These are phyloP conservation scores for Aplidium turbinatum DNA, from an alignment of 23 tunicate genomes.

Conservation along the genomic window DNA sequence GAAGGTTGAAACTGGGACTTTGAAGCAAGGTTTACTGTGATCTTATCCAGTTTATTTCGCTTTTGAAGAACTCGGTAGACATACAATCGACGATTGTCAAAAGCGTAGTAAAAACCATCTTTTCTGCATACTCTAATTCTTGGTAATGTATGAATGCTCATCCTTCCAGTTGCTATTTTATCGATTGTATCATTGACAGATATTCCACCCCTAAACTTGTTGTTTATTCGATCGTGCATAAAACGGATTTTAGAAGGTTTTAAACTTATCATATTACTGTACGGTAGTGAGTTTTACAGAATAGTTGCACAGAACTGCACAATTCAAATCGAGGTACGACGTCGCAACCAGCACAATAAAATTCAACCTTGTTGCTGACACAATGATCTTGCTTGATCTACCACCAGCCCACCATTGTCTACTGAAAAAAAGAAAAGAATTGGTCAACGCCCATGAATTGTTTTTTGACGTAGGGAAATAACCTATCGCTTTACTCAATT, in stretches of 20 bases:
- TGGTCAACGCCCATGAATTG: too few species aligned
- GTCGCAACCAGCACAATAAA: too few species aligned
- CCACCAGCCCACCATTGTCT: too few species aligned
- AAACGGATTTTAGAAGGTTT: slow-evolving; percentile 31
- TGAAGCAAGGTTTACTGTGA: slow-evolving; percentile 3
- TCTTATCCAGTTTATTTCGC: neutral
- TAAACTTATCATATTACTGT: neutral
- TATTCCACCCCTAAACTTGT: slow-evolving; percentile 6
- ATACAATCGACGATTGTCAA: slow-evolving; percentile 38
- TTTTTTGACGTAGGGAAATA: too few species aligned
- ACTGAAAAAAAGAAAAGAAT: too few species aligned
- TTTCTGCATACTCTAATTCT: slow-evolving; percentile 26
- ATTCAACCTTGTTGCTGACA: too few species aligned
- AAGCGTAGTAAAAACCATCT: slow-evolving; percentile 25
- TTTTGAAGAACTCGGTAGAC: slow-evolving; percentile 34
- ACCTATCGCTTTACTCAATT: too few species aligned
- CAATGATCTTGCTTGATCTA: too few species aligned
- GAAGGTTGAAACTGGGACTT: neutral
- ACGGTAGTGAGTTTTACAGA: too few species aligned
- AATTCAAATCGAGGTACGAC: too few species aligned
- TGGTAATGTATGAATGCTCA: slow-evolving; percentile 13
- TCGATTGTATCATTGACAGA: slow-evolving; percentile 1
- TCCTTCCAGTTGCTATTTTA: neutral
- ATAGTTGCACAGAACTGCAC: too few species aligned
- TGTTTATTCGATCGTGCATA: slow-evolving; percentile 31